Evolutionary conservation across 92 coral and sea anemone genomes (phyloP).

Genomic region (Zoanthus gigantus): DNA sequence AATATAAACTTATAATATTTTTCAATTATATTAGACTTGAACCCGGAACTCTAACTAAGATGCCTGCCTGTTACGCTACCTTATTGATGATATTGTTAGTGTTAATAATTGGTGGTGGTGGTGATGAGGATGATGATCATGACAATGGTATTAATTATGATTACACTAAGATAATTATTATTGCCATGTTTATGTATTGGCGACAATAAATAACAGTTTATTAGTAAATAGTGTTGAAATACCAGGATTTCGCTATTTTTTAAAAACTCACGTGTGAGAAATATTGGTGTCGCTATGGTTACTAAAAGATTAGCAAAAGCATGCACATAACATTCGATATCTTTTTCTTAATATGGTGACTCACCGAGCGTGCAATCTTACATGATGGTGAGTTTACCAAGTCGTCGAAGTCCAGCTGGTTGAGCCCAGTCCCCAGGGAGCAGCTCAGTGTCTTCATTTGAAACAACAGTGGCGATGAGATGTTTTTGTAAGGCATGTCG

Average conservation of each 20-base stretch:
- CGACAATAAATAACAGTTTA: too few species aligned
- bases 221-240: too few species aligned
- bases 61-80: too few species aligned
- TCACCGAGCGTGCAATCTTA: constrained; percentile 21
- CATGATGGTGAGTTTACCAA: neutral
- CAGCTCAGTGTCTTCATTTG: constrained; percentile 66
- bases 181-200: neutral
- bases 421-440: constrained; percentile 78
- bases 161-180: neutral
- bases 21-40: neutral
- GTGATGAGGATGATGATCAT: neutral
- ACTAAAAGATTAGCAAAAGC: too few species aligned
- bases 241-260: too few species aligned
- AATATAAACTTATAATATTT: neutral
- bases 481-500: constrained; percentile 58
- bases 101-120: neutral
- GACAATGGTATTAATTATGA: neutral
- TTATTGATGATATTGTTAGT: too few species aligned
- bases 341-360: neutral
- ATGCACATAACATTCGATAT: too few species aligned
- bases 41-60: too few species aligned
- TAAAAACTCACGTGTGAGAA: too few species aligned
- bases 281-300: neutral
- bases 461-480: constrained; percentile 60
- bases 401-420: constrained; percentile 50